Conservation (phyloP, 2,797 vertebrate species). For the Urosaurus nigricauda region DNA sequence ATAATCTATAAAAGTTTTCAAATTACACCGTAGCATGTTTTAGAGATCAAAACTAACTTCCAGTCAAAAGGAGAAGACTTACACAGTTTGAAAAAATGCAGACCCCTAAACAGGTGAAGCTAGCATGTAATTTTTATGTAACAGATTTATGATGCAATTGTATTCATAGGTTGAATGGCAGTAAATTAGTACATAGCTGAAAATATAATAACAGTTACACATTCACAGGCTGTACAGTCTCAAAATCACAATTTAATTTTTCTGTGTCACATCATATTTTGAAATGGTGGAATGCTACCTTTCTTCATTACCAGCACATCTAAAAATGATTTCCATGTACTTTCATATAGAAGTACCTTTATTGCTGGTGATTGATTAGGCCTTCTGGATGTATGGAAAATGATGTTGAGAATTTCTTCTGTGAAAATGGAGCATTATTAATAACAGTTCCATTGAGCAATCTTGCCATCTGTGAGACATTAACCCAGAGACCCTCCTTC, state of each 20-base stretch:
- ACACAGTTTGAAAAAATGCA: not conserved
- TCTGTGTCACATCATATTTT: conserved; percentile 30
- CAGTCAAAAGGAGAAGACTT: not conserved
- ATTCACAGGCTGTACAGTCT: conserved; percentile 45
- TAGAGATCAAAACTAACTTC: not conserved
- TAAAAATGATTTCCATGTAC: conserved; percentile 65
- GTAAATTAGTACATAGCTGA: conserved; percentile 49
- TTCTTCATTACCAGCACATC: conserved; percentile 53
- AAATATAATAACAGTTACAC: conserved; percentile 26
- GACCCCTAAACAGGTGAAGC: not conserved
- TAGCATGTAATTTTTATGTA: not conserved
- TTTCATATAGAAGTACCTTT: conserved; percentile 65
- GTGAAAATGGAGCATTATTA: conserved; percentile 89
- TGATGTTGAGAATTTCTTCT: conserved; percentile 85
- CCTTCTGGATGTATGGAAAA: conserved; percentile 78
- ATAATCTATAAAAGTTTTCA: conserved; percentile 29
- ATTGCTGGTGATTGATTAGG: conserved; percentile 72
- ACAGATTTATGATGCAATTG: conserved; percentile 26
- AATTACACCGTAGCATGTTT: not conserved
- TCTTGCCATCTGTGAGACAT: conserved; percentile 99
- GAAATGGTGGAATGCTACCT: conserved; percentile 63
- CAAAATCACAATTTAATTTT: conserved; percentile 20
- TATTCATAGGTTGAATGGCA: conserved; percentile 58
- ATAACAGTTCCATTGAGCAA: conserved; percentile 99
- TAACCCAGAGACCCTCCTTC: conserved; percentile 99